A percentile compares a stretch with the other conserved stretches of the same genome.
Conservation (phyloP, 2,888 invertebrate species). For the Phania funesta region DNA sequence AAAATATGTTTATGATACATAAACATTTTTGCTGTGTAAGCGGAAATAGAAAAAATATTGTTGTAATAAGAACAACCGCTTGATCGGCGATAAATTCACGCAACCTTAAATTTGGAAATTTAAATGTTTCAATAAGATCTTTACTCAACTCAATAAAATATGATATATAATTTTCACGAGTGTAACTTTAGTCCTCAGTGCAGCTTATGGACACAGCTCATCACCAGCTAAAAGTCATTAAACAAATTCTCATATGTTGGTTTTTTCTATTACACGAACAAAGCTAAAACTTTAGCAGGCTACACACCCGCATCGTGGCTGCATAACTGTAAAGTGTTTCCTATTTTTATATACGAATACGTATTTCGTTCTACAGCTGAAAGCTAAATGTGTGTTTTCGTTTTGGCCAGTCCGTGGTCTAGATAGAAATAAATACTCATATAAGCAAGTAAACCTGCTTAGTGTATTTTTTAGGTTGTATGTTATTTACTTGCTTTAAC, state of each 20-base stretch:
- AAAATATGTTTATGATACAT: too few relatives aligned
- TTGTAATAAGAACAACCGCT: too few relatives aligned
- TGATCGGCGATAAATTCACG: too few relatives aligned
- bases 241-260: slow-evolving; percentile 6
- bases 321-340: slow-evolving; percentile 41
- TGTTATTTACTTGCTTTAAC: slow-evolving; percentile 9
- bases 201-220: not conserved
- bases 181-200: not conserved
- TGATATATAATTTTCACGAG: not conserved
- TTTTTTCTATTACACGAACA: not conserved
- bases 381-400: slow-evolving; percentile 43
- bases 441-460: slow-evolving; percentile 61
- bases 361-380: slow-evolving; percentile 60
- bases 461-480: slow-evolving; percentile 13
- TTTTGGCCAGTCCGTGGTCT: not conserved
- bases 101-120: too few relatives aligned
- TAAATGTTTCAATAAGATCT: too few relatives aligned
- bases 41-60: too few relatives aligned
- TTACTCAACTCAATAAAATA: too few relatives aligned
- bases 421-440: slow-evolving; percentile 46
- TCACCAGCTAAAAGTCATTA: not conserved
- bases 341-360: not conserved
- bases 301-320: slow-evolving; percentile 61
- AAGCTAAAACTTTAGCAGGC: slow-evolving; percentile 1
- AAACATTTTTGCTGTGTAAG: too few relatives aligned